These are phyloP conservation scores for Tetragonula clypearis DNA, from an alignment of 1,140 invertebrate species.

Conservation along the genomic window DNA sequence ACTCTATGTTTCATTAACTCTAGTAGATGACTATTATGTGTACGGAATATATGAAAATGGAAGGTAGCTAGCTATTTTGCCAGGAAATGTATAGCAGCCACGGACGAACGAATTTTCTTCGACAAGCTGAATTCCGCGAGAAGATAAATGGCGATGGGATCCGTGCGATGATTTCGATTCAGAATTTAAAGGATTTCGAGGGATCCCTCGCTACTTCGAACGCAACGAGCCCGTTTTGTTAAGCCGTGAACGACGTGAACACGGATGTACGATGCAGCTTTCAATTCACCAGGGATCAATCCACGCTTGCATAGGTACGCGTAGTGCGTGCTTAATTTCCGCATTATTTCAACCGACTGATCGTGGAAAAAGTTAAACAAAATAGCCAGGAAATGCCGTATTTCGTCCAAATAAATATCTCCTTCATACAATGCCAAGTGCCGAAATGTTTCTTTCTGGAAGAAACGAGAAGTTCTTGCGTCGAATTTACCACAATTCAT, in stretches of 20 bases:
- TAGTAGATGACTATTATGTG: no score
- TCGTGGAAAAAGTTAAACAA: slow-evolving; percentile 7
- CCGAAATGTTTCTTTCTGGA: no score
- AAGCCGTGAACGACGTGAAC: slow-evolving; percentile 38
- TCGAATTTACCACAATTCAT: background rate
- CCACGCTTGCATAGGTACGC: slow-evolving; percentile 38
- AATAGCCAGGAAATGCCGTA: background rate
- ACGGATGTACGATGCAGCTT: slow-evolving; percentile 53
- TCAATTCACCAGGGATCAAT: slow-evolving; percentile 48
- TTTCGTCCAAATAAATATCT: background rate
- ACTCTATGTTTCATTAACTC: background rate
- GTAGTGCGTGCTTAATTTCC: slow-evolving; percentile 42
- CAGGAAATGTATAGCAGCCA: background rate
- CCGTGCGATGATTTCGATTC: slow-evolving; percentile 44
- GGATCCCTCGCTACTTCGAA: slow-evolving; percentile 42
- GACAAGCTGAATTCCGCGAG: slow-evolving; percentile 39
- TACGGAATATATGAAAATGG: no score
- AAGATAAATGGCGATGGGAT: slow-evolving; percentile 44
- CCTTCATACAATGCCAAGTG: background rate
- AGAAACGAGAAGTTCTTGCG: background rate
- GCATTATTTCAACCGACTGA: background rate
- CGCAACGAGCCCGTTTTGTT: slow-evolving; percentile 32
- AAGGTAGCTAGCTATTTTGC: background rate
- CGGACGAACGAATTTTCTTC: slow-evolving; percentile 21
- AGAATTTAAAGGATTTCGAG: slow-evolving; percentile 58